Base-by-base conservation (phyloP, 2,888 invertebrate genomes). In the Drosophila nr. perissopoda region DNA sequence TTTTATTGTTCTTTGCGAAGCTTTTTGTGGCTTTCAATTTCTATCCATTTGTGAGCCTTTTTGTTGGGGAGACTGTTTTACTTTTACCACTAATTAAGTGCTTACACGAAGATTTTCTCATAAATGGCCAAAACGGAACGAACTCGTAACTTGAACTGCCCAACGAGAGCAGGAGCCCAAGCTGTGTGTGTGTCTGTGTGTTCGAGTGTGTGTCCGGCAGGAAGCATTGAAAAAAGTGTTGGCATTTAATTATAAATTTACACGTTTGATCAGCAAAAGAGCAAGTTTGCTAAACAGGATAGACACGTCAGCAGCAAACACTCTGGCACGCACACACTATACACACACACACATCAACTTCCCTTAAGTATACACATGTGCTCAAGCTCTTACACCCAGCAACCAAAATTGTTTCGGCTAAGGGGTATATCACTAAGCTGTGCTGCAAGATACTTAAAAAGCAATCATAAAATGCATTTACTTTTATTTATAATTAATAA, bases 11-110 rank as follows among this genome's bases (percentile, higher is more conserved):
- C 74, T 73, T 76, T 66, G 46, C 33, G 16, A 40, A 38, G 42
- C 56, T 63, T 49, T 51, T 25, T 46, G 36, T 34, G 51, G 13
- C 16, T 46, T 8, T 46, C 16, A 4, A 16, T 8, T 1, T 8
- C 7, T 2, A 4, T 16, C 7, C 4, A 1, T 10, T 13, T n/a
- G 16, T 18, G 8, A 68, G 67, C 60, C 52, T 34, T 68, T 71
- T 61, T 77, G 69, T 71, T 74, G 76, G 62, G 48, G 60, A 57
- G 57, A 38, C 72, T 89, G 79, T 77, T 89, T 89, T 82, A 87
- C 86, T 89, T 87, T 89, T 77, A 83, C 89, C 89, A 89, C 87
- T 87, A 87, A 87, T 87, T 87, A 87, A 87, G 89, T 89, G 87
- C 88, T 82, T 87, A 89, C 89, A 89, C 82, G 84, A 82, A 81